Evolutionary conservation across 2,888 invertebrate genomes (phyloP), one percentile per base, ranked within the genome.

Genomic region (Pristionchus exspectatus): DNA sequence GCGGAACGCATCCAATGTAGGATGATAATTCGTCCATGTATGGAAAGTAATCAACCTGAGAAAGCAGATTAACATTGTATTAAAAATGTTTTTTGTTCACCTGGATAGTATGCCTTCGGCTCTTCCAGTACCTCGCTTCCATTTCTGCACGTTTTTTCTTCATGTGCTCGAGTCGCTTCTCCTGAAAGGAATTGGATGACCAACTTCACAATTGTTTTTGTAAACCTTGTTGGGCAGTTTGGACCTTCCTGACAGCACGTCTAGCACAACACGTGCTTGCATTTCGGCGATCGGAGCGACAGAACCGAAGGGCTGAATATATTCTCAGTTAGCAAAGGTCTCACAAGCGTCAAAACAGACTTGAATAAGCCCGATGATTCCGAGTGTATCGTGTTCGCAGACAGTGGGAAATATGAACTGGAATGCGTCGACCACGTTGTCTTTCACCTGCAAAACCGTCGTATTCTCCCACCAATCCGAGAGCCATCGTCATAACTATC

Each of bases 201-300:
- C 21, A 0, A 10, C 72, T n/a, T 30, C 72, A 12, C 2, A 33
- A 1, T 30, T n/a, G 10, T 10, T 1, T 81, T 50, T 4, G 14
- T 30, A 2, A 16, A 72, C 85, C 74, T 63, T 38, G 69, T n/a
- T 30, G 9, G 90, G 87, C 5, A 90, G 81, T 83, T 86, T 81
- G 14, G 86, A 86, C 16, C 66, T 12, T 38, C 90, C 90, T 14
- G 84, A 74, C n/a, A 94, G 90, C 59, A 91, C 93, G 24, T 93
- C 93, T 69, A 91, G 94, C 77, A 95, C 96, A 91, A 96, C 94
- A 16, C 96, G 94, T 66, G 95, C 95, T 92, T 96, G 96, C 92
- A 96, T 92, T 91, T 96, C 96, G 21, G 95, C 94, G 2, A 96
- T 95, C 0, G 96, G 96, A 93, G 95, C 95, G 21, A 96, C 93